phyloP scores from a whole-genome alignment of 92 coral and sea anemone species.

The Scolanthus callimorphus region DNA sequence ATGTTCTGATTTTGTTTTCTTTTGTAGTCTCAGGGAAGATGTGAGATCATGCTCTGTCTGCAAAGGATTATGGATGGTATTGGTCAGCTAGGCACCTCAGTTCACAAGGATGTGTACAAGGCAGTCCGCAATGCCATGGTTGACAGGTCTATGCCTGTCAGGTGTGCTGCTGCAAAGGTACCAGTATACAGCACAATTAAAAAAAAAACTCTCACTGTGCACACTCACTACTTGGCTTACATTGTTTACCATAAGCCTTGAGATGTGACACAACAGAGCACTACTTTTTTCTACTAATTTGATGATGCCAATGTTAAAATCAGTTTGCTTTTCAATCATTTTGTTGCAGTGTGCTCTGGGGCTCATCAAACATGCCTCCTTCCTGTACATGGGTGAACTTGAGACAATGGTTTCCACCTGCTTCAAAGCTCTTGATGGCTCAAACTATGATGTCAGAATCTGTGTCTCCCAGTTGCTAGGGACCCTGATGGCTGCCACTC shows the following conservation, averaged over 20 bases:
- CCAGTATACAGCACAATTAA: no score
- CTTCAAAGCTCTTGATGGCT: constrained; percentile 86
- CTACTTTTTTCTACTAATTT: no score
- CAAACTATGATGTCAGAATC: constrained; percentile 96
- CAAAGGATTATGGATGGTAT: constrained; percentile 87
- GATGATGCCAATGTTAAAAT: no score
- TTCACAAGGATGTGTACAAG: constrained; percentile 92
- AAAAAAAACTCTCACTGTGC: no score
- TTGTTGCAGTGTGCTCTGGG: constrained; percentile 81
- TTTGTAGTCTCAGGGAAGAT: constrained; percentile 89
- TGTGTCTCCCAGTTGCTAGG: constrained; percentile 89
- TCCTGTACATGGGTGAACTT: constrained; percentile 82
- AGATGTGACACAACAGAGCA: no score
- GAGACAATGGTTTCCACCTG: constrained; percentile 85
- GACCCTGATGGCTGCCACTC: constrained; percentile 86
- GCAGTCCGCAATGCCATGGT: constrained; percentile 78
- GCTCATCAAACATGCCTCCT: constrained; percentile 86
- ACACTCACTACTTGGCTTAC: no score
- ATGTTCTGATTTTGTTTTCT: neutral
- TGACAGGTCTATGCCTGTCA: constrained; percentile 94
- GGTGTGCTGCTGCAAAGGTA: constrained; percentile 99
- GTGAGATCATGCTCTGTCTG: constrained; percentile 93
- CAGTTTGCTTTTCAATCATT: neutral
- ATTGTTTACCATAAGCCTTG: no score
- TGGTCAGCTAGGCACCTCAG: constrained; percentile 76